A percentile compares a stretch with the other conserved stretches of the same genome.
These are phyloP conservation scores for Anabas testudineus DNA, from an alignment of 2,797 vertebrate species.

Conservation along the genomic window DNA sequence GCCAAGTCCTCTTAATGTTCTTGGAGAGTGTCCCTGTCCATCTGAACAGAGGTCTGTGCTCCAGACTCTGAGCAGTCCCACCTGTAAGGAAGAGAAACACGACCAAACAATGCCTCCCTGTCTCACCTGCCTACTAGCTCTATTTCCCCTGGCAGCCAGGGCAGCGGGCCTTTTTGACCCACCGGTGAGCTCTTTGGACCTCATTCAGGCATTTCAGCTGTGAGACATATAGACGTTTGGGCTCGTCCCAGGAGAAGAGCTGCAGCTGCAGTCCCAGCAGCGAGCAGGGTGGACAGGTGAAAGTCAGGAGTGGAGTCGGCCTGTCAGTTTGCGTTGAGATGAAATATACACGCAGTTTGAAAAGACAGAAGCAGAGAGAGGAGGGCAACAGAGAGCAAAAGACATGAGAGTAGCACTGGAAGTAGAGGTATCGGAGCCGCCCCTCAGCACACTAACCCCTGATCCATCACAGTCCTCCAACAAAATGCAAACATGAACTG, in stretches of 20 bases:
- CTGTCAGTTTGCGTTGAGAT: conserved; percentile 48
- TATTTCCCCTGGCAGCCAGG: conserved; percentile 36
- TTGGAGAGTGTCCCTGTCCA: conserved; percentile 54
- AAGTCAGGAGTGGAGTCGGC: not conserved
- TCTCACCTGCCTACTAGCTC: conserved; percentile 55
- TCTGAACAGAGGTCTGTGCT: conserved; percentile 58
- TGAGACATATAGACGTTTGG: conserved; percentile 14
- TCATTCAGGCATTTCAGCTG: conserved; percentile 28
- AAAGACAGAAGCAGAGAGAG: conserved; percentile 32
- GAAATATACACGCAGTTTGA: conserved; percentile 25
- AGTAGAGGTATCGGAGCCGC: conserved; percentile 2
- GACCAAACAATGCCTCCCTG: conserved; percentile 58
- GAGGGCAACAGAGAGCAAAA: conserved; percentile 15
- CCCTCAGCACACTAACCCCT: not conserved
- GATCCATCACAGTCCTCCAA: conserved; percentile 15
- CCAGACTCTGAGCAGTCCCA: conserved; percentile 54
- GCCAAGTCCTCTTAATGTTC: conserved; percentile 53
- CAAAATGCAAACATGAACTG: conserved; percentile 3
- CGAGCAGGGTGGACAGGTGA: not conserved
- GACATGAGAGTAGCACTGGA: not conserved
- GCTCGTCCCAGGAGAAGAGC: not conserved
- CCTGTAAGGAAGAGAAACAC: conserved; percentile 48
- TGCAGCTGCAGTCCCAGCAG: conserved; percentile 5
- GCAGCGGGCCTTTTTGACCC: conserved; percentile 16
- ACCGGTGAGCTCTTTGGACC: conserved; percentile 29